Conservation (phyloP, 1,140 invertebrate genomes). For the Ganaspis sp. region DNA sequence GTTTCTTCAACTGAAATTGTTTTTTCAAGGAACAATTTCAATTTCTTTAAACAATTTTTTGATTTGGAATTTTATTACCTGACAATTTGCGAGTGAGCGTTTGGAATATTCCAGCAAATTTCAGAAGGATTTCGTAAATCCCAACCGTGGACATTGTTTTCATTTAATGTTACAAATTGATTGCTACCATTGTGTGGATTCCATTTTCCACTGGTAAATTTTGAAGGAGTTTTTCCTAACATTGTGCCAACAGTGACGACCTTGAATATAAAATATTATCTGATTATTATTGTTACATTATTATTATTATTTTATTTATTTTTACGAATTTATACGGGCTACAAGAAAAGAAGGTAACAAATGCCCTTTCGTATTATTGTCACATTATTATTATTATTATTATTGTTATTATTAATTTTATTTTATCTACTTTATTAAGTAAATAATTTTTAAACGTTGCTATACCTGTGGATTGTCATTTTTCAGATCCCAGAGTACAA, state of each 20-base stretch:
- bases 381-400: too few species aligned
- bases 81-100: constrained; percentile 91
- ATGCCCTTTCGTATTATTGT: too few species aligned
- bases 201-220: constrained; percentile 92
- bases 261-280: constrained; percentile 52
- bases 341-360: too few species aligned
- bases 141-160: constrained; percentile 90
- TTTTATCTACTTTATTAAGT: too few species aligned
- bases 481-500: constrained; percentile 76
- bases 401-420: too few species aligned
- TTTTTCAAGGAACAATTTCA: too few species aligned
- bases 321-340: too few species aligned
- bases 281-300: too few species aligned
- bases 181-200: constrained; percentile 93
- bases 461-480: constrained; percentile 76
- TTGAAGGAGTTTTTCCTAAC: constrained; percentile 83
- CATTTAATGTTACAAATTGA: constrained; percentile 89
- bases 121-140: constrained; percentile 86
- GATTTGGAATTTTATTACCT: constrained; percentile 73
- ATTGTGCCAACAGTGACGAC: constrained; percentile 72
- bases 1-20: too few species aligned
- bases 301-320: too few species aligned
- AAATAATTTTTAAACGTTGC: background rate
- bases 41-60: too few species aligned
- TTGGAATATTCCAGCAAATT: constrained; percentile 89